Evolutionary conservation across 2,797 vertebrate species (phyloP).

Genomic region (Sebastes cheni): DNA sequence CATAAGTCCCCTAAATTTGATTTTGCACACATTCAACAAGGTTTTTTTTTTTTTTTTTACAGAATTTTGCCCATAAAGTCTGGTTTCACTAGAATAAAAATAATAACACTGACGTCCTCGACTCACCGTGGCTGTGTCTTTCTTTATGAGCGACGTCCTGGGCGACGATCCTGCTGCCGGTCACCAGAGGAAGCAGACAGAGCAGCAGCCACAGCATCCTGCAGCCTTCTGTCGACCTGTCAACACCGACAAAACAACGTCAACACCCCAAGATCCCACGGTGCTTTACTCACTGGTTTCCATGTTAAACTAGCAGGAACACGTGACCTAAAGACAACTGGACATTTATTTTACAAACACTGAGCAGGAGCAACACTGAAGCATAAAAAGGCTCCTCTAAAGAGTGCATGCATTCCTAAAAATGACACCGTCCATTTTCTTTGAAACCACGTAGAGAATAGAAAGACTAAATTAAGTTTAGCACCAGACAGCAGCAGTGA

Average conservation of each 20-base stretch:
- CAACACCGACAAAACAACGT: conserved; percentile 1
- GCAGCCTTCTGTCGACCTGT: conserved; percentile 27
- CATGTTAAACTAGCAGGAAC: neutral
- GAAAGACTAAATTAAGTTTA: no score
- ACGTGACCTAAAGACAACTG: no score
- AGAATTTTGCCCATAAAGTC: neutral
- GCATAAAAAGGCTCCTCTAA: no score
- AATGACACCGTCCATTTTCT: no score
- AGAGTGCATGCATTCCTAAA: no score
- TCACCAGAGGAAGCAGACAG: conserved; percentile 28
- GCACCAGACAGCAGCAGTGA: no score
- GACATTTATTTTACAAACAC: no score
- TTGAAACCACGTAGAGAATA: no score
- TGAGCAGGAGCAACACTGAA: no score
- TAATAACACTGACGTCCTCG: no score
- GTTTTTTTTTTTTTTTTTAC: no score
- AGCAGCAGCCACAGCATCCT: conserved; percentile 68
- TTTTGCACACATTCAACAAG: neutral
- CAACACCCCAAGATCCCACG: no score
- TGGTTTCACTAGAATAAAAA: neutral
- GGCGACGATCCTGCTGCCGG: neutral
- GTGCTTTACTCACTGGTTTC: neutral
- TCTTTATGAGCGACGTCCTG: neutral
- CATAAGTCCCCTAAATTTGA: neutral
- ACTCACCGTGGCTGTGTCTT: conserved; percentile 46